phyloP scores from a whole-genome alignment of 2,797 vertebrate species.

The Peromyscus eremicus region DNA sequence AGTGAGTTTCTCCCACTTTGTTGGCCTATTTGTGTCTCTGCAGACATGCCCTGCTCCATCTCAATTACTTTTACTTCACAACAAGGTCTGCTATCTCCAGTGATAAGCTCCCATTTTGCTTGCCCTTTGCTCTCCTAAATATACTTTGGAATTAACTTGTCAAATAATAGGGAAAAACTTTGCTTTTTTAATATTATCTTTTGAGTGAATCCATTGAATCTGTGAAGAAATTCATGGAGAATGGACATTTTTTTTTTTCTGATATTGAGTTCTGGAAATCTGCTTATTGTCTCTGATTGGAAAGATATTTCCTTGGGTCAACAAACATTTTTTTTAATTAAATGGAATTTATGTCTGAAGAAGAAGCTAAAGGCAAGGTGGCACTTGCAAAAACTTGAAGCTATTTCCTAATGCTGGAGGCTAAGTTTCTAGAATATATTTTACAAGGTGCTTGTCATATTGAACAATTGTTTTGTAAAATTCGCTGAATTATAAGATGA shows the following conservation, averaged over 20 bases:
- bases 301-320: slow-evolving; percentile 49
- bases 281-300: slow-evolving; percentile 1
- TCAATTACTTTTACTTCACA: slow-evolving; percentile 54
- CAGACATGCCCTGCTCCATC: neutral
- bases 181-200: neutral
- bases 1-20: neutral
- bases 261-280: neutral
- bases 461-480: neutral
- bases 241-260: slow-evolving; percentile 8
- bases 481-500: neutral
- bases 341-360: neutral
- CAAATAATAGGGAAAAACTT: neutral
- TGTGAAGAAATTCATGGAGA: slow-evolving; percentile 12
- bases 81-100: neutral
- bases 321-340: neutral
- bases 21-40: neutral
- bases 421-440: neutral
- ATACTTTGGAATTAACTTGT: slow-evolving; percentile 32
- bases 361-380: neutral
- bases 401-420: neutral
- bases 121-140: neutral
- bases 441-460: neutral
- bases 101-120: neutral
- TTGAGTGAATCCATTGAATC: neutral
- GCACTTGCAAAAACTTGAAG: slow-evolving; percentile 24